A percentile compares a stretch with the other conserved stretches of the same genome.
Evolutionary conservation across 2,888 invertebrate genomes (phyloP).

Genomic region (Saturnia japonica): DNA sequence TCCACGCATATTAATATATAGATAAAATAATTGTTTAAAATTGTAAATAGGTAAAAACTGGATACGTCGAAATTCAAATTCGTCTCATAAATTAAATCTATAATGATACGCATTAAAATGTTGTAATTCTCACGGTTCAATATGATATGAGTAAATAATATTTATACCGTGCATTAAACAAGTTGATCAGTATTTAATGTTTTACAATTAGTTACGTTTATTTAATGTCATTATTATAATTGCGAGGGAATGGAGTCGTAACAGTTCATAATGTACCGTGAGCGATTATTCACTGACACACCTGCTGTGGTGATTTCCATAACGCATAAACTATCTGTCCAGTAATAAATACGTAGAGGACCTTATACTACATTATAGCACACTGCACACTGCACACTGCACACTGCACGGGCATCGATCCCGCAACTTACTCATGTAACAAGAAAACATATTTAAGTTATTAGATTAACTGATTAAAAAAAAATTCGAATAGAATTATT

Average conservation of each 20-base stretch:
- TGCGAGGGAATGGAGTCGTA: background rate
- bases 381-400: background rate
- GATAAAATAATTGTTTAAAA: background rate
- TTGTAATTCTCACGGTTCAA: background rate
- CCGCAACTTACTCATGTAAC: background rate
- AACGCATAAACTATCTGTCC: constrained; percentile 4
- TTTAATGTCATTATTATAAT: background rate
- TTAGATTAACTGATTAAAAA: background rate
- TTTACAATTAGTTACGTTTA: background rate
- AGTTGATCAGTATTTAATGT: background rate
- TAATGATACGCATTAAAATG: too few relatives aligned
- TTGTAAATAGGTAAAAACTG: background rate
- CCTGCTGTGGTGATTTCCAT: background rate
- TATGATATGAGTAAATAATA: background rate
- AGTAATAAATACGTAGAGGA: background rate
- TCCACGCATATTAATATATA: too few relatives aligned
- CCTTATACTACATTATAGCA: background rate
- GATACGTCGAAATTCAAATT: background rate
- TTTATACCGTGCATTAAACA: background rate
- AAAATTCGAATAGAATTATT: too few relatives aligned
- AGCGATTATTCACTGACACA: background rate
- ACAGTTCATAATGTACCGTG: background rate
- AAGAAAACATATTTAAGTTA: background rate
- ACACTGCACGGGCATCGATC: background rate
- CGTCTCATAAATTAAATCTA: background rate